These are phyloP conservation scores for Andrena praecox DNA, from an alignment of 2,888 invertebrate genomes.

Conservation along the genomic window DNA sequence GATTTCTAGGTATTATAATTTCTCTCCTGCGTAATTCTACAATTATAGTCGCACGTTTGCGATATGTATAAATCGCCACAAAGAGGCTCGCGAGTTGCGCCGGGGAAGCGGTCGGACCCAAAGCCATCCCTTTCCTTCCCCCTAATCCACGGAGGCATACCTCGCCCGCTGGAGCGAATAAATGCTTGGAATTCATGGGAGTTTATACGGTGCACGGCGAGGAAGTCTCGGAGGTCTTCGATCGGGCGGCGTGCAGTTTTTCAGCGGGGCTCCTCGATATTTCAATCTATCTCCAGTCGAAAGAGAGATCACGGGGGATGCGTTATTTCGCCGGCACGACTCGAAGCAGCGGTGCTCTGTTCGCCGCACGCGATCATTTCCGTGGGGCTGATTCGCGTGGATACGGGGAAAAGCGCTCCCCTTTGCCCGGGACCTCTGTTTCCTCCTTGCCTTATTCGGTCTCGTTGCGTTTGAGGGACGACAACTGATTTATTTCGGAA, in stretches of 20 bases:
- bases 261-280: conserved; percentile 35
- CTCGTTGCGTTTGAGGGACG: conserved; percentile 7
- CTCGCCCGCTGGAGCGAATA: conserved; percentile 44
- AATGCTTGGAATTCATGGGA: conserved; percentile 49
- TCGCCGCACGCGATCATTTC: conserved; percentile 8
- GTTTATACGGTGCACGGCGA: conserved; percentile 40
- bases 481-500: conserved; percentile 12
- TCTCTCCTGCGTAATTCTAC: too few relatives aligned
- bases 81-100: conserved; percentile 16
- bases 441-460: conserved; percentile 13
- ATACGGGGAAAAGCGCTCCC: background rate
- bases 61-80: background rate
- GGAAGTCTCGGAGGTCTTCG: background rate
- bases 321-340: conserved; percentile 35
- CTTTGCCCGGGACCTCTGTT: conserved; percentile 2
- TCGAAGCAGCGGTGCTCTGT: conserved; percentile 12
- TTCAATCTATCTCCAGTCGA: conserved; percentile 28
- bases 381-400: conserved; percentile 10
- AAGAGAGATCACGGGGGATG: conserved; percentile 23
- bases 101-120: conserved; percentile 33
- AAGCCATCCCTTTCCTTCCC: conserved; percentile 16
- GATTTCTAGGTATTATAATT: too few relatives aligned
- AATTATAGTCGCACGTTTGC: too few relatives aligned
- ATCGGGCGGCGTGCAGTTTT: conserved; percentile 11
- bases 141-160: conserved; percentile 29